Conservation (phyloP, 2,113 vertebrate genomes). For the Aptenodytes forsteri region DNA sequence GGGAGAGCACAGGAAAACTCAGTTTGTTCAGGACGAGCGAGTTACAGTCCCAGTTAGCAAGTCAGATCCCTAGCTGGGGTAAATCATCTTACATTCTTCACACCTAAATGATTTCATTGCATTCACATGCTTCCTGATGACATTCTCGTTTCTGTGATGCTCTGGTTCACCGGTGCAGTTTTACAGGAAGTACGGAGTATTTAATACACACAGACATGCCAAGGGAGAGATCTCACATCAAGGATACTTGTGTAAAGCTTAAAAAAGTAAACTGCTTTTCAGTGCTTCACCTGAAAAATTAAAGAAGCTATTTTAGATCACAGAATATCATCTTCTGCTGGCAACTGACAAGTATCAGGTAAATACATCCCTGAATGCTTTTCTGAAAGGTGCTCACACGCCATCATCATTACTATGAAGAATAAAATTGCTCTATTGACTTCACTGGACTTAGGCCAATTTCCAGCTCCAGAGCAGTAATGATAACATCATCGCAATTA, state of each 20-base stretch:
- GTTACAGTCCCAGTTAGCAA: neutral
- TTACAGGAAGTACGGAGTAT: neutral
- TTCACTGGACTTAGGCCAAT: neutral
- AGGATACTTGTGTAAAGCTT: neutral
- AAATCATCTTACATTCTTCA: neutral
- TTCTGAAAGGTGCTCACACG: neutral
- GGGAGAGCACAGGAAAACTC: neutral
- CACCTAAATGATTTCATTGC: neutral
- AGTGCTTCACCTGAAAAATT: neutral
- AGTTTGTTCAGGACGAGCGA: neutral
- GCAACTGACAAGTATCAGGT: neutral
- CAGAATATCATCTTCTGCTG: neutral
- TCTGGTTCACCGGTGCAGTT: neutral
- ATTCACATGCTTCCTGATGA: neutral
- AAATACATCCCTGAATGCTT: neutral
- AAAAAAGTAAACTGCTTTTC: neutral
- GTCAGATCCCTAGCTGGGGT: neutral
- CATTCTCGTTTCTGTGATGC: neutral
- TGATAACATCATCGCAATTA: neutral
- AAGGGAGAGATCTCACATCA: neutral
- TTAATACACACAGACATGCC: neutral
- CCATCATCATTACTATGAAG: neutral
- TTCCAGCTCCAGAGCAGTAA: neutral
- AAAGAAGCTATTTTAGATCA: neutral
- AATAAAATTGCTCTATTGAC: neutral